Conservation (phyloP, 2,797 vertebrate species). For the Hippocampus kuda region DNA sequence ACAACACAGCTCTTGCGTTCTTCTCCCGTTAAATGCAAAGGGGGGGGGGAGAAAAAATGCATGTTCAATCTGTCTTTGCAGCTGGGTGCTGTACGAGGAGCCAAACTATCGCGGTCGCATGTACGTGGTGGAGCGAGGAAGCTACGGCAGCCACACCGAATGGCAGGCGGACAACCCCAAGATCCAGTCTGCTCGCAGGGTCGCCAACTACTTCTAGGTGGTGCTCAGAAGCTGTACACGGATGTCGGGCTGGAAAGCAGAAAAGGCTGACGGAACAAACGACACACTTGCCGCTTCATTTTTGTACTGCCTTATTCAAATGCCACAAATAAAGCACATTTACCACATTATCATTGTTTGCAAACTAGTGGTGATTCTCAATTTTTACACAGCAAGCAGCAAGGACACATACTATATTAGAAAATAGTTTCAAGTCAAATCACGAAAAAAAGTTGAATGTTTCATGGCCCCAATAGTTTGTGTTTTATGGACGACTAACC, state of each 20-base stretch:
- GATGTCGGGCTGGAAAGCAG: slow-evolving; percentile 36
- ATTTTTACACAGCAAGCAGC: too few species aligned
- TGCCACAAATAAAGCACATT: not conserved
- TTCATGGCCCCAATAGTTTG: too few species aligned
- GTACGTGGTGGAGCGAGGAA: slow-evolving; percentile 83
- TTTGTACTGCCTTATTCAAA: not conserved
- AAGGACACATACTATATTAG: too few species aligned
- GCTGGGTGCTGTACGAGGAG: slow-evolving; percentile 89
- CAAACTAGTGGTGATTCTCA: too few species aligned
- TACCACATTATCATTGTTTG: not conserved
- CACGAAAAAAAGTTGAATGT: too few species aligned
- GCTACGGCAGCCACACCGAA: slow-evolving; percentile 69
- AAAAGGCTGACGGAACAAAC: slow-evolving; percentile 49
- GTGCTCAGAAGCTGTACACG: slow-evolving; percentile 11
- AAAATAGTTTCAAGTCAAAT: too few species aligned
- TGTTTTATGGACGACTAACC: too few species aligned
- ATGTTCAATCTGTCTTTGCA: slow-evolving; percentile 29
- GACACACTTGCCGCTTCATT: not conserved
- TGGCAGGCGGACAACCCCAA: slow-evolving; percentile 80
- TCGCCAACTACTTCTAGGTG: slow-evolving; percentile 81
- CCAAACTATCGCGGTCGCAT: slow-evolving; percentile 87
- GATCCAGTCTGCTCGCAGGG: slow-evolving; percentile 80
- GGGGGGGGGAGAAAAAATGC: not conserved
- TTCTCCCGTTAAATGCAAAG: not conserved
- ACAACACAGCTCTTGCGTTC: not conserved